Conservation (phyloP, 2,888 invertebrate species). For the Parnassius smintheus region DNA sequence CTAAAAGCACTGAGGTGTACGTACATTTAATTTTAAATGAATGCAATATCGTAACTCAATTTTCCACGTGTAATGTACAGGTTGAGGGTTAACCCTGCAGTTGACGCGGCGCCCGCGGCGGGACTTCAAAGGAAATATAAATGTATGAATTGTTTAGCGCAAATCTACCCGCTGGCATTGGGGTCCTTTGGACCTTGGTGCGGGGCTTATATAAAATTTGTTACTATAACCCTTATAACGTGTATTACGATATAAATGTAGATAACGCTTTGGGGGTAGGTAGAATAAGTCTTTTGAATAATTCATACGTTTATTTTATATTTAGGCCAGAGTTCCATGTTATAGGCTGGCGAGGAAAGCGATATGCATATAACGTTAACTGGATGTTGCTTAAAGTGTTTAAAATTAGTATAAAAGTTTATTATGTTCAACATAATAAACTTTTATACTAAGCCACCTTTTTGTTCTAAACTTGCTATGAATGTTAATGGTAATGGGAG, state of each 20-base stretch:
- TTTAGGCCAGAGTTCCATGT: background rate
- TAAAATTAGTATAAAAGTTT: background rate
- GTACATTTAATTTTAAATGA: conserved; percentile 28
- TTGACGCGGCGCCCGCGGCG: conserved; percentile 72
- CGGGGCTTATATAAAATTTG: conserved; percentile 37
- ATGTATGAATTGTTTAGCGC: conserved; percentile 77
- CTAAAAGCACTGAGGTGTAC: background rate
- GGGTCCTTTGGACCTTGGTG: conserved; percentile 51
- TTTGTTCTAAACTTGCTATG: too few species aligned
- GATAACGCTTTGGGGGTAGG: conserved; percentile 9
- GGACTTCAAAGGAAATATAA: conserved; percentile 76
- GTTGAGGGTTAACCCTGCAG: conserved; percentile 66
- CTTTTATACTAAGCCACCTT: too few species aligned
- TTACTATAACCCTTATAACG: conserved; percentile 31
- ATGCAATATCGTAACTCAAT: conserved; percentile 47
- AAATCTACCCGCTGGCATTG: conserved; percentile 57
- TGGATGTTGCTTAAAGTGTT: too few species aligned
- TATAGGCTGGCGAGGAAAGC: background rate
- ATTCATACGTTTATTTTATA: conserved; percentile 10
- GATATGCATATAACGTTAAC: too few species aligned
- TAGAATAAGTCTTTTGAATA: conserved; percentile 29
- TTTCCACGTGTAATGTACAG: conserved; percentile 64
- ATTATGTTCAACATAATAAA: too few species aligned
- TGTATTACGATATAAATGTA: conserved; percentile 10
- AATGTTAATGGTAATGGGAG: too few species aligned